Conservation (phyloP, 2,888 invertebrate genomes). For the Leistus spinibarbis region DNA sequence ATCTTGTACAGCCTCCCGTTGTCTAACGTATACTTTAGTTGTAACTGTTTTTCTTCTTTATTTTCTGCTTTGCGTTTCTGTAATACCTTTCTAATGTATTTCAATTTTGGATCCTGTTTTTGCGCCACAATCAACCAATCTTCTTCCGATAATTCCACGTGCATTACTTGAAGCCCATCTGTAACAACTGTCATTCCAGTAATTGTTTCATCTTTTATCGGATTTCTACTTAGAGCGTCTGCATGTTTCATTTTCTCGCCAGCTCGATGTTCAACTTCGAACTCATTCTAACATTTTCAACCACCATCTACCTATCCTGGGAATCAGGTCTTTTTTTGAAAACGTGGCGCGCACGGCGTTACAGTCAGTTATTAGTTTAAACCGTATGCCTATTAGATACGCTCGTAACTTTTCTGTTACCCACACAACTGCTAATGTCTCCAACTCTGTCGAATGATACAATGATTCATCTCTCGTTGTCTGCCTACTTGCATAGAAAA, state of each 20-base stretch:
- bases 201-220: no score
- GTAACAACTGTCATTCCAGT: no score
- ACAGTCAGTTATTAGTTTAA: no score
- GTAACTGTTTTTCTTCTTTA: not conserved
- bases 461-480: constrained; percentile 44
- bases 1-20: no score
- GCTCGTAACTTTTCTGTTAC: constrained; percentile 42
- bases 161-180: no score
- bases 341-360: no score
- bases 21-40: not conserved
- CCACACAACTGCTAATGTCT: constrained; percentile 47
- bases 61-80: not conserved
- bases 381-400: no score
- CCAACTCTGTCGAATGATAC: constrained; percentile 48
- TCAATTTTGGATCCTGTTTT: not conserved
- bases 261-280: not conserved
- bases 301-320: no score
- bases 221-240: no score
- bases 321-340: no score
- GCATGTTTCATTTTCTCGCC: not conserved
- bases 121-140: not conserved
- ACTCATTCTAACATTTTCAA: constrained; percentile 36
- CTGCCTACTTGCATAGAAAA: constrained; percentile 45
- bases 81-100: not conserved
- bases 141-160: not conserved